Conservation (phyloP, 1,140 invertebrate species). For the Gerris buenoi region DNA sequence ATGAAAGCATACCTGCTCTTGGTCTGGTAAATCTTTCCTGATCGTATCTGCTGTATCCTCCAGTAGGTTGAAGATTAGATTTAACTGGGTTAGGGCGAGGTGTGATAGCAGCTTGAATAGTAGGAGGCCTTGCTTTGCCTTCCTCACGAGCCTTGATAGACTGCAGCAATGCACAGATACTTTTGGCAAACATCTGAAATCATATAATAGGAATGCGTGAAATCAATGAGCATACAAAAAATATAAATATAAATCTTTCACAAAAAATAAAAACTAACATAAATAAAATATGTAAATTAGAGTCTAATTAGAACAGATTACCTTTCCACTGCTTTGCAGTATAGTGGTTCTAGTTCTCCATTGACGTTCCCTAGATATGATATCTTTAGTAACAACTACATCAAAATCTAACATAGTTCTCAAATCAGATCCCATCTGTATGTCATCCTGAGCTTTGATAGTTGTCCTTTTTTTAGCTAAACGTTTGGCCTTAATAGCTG, state of each 20-base stretch:
- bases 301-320: too few species aligned
- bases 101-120: conserved; percentile 49
- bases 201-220: not conserved
- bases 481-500: conserved; percentile 92
- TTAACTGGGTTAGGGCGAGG: conserved; percentile 48
- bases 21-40: conserved; percentile 87
- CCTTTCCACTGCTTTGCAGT: conserved; percentile 85
- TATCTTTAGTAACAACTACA: conserved; percentile 89
- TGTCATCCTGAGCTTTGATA: conserved; percentile 86
- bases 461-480: conserved; percentile 90
- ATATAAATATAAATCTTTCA: too few species aligned
- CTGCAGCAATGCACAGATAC: conserved; percentile 80
- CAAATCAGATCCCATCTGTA: conserved; percentile 64
- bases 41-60: conserved; percentile 92
- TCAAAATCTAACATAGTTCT: conserved; percentile 85
- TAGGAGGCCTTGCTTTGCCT: conserved; percentile 44
- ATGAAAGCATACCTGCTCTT: conserved; percentile 72
- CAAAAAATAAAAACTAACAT: too few species aligned
- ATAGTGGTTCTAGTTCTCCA: conserved; percentile 92
- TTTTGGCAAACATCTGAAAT: conserved; percentile 72
- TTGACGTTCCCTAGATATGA: conserved; percentile 82
- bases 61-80: conserved; percentile 50
- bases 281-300: too few species aligned
- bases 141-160: conserved; percentile 89
- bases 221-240: too few species aligned